These are phyloP conservation scores for Muscina levida DNA, from an alignment of 2,888 invertebrate genomes.

Conservation along the genomic window DNA sequence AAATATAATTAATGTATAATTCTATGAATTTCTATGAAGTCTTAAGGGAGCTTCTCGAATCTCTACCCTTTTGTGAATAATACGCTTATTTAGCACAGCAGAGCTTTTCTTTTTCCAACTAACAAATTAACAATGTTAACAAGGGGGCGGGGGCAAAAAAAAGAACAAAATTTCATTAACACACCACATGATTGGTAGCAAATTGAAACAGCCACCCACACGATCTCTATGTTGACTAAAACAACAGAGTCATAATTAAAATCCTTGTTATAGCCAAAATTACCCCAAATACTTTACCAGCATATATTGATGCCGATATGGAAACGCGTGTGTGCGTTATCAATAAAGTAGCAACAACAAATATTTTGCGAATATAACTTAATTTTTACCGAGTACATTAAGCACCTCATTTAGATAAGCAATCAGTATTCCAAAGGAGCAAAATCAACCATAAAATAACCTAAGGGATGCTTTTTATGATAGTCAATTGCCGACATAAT, in stretches of 20 bases:
- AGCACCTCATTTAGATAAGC: conserved; percentile 64
- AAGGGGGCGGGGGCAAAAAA: neutral
- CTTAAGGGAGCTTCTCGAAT: conserved; percentile 11
- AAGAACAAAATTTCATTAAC: conserved; percentile 31
- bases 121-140: too few species aligned
- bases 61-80: neutral
- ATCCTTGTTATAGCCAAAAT: conserved; percentile 5
- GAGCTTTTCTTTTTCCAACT: too few species aligned
- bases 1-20: conserved; percentile 47
- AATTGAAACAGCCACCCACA: neutral
- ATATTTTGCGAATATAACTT: neutral
- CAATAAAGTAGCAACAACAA: neutral
- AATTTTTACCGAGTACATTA: conserved; percentile 54
- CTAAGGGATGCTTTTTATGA: conserved; percentile 53
- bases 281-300: neutral
- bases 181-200: neutral
- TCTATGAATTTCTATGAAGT: conserved; percentile 27
- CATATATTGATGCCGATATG: neutral
- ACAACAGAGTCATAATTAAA: conserved; percentile 27
- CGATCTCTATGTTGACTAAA: neutral
- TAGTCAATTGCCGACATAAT: conserved; percentile 50
- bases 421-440: conserved; percentile 50
- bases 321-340: neutral
- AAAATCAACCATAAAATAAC: conserved; percentile 58
- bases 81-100: too few species aligned